These are phyloP conservation scores for Poecile atricapillus DNA, from an alignment of 2,113 vertebrate genomes.

Conservation along the genomic window DNA sequence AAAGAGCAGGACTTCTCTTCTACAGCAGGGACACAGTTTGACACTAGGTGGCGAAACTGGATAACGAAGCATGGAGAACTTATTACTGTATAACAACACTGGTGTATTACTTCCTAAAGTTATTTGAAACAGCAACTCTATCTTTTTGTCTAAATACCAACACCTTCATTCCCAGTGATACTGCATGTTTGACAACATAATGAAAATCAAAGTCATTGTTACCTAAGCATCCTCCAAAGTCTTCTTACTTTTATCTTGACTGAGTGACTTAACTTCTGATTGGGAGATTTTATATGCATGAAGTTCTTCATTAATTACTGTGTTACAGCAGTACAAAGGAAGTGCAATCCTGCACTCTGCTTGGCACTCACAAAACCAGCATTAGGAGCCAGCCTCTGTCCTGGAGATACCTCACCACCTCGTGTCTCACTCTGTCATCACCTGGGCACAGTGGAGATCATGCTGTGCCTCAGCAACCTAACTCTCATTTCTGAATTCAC, in stretches of 20 bases:
- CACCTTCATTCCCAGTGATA: background rate
- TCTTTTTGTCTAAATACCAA: background rate
- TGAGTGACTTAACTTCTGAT: background rate
- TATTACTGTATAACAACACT: background rate
- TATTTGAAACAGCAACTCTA: background rate
- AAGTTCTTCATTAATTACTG: background rate
- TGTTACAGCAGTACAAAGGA: background rate
- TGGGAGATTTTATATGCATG: background rate
- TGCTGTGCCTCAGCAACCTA: background rate
- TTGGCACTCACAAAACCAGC: background rate
- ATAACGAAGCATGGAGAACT: background rate
- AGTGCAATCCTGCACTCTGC: background rate
- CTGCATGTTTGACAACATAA: background rate
- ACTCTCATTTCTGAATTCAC: background rate
- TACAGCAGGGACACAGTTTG: background rate
- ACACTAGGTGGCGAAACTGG: background rate
- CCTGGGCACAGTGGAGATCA: background rate
- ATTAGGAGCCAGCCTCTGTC: background rate
- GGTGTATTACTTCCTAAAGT: background rate
- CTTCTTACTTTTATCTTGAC: background rate
- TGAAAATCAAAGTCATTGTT: background rate
- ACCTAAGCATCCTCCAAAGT: background rate
- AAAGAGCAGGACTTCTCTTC: background rate
- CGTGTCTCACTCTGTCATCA: background rate
- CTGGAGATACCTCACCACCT: background rate